Conservation (phyloP, 2,888 invertebrate species). For the Amphipoea oculea region DNA sequence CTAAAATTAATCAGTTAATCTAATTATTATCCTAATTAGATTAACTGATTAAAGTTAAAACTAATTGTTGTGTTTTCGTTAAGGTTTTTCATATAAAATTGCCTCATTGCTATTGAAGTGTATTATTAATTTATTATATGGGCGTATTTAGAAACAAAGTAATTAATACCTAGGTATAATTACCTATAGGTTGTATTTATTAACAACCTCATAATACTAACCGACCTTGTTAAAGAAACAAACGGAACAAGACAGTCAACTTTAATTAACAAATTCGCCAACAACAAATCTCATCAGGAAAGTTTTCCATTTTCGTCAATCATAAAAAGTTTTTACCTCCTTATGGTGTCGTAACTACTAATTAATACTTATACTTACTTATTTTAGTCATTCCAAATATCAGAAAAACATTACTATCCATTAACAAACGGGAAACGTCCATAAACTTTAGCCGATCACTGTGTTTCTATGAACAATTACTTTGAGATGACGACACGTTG, state of each 20-base stretch:
- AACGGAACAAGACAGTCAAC: slow-evolving; percentile 42
- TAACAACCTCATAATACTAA: slow-evolving; percentile 4
- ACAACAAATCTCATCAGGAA: slow-evolving; percentile 64
- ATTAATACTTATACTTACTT: slow-evolving; percentile 79
- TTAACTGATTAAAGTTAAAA: background rate
- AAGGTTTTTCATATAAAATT: background rate
- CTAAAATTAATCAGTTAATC: background rate
- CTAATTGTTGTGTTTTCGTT: background rate
- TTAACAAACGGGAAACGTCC: slow-evolving; percentile 71
- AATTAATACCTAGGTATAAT: slow-evolving; percentile 1
- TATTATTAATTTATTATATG: background rate
- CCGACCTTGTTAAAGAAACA: slow-evolving; percentile 45
- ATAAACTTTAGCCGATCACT: slow-evolving; percentile 70
- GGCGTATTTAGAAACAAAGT: background rate
- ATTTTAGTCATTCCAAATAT: slow-evolving; percentile 86
- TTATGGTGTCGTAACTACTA: slow-evolving; percentile 27
- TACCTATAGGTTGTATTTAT: background rate
- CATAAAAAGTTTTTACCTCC: slow-evolving; percentile 40
- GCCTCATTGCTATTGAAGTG: background rate
- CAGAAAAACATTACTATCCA: slow-evolving; percentile 80
- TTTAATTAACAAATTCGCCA: slow-evolving; percentile 61
- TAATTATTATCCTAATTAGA: background rate
- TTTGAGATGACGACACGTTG: slow-evolving; percentile 69
- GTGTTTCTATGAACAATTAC: slow-evolving; percentile 54
- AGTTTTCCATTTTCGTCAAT: slow-evolving; percentile 57